A percentile compares a stretch with the other conserved stretches of the same genome.
These are phyloP conservation scores for Falco cherrug DNA, from an alignment of 2,797 vertebrate species.

Conservation along the genomic window DNA sequence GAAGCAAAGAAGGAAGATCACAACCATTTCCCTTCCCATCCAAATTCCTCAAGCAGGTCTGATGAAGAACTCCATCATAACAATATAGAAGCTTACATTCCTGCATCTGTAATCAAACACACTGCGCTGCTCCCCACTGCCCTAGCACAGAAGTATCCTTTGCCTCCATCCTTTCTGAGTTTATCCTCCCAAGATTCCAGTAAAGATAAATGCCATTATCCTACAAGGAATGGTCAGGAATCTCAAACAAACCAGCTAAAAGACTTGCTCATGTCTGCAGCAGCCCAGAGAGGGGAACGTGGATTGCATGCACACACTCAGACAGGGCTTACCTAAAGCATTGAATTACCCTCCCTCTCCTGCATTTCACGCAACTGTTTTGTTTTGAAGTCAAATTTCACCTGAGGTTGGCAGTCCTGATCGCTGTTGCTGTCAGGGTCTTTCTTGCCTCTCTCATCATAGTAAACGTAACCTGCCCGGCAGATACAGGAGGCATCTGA, in stretches of 20 bases:
- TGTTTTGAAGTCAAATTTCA: conserved; percentile 23
- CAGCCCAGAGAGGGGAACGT: neutral
- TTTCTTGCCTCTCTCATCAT: conserved; percentile 83
- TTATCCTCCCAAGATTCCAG: neutral
- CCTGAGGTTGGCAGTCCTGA: conserved; percentile 90
- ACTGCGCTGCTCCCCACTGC: neutral
- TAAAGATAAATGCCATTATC: neutral
- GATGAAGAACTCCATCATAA: neutral
- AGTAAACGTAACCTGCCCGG: conserved; percentile 86
- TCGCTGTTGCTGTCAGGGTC: conserved; percentile 79
- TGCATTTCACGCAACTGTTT: neutral
- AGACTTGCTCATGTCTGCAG: neutral
- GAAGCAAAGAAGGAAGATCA: rapidly evolving
- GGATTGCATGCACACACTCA: rapidly evolving
- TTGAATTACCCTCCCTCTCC: neutral
- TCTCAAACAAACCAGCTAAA: neutral
- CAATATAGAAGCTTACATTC: neutral
- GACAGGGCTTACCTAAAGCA: neutral
- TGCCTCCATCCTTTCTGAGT: neutral
- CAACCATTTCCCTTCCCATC: neutral
- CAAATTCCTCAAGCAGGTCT: neutral
- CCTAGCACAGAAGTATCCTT: neutral
- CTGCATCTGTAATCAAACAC: neutral
- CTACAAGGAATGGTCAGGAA: neutral
- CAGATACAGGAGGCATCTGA: conserved; percentile 93